Base-by-base conservation (phyloP, 2,797 vertebrate species). In the Enteromius paludinosus region DNA sequence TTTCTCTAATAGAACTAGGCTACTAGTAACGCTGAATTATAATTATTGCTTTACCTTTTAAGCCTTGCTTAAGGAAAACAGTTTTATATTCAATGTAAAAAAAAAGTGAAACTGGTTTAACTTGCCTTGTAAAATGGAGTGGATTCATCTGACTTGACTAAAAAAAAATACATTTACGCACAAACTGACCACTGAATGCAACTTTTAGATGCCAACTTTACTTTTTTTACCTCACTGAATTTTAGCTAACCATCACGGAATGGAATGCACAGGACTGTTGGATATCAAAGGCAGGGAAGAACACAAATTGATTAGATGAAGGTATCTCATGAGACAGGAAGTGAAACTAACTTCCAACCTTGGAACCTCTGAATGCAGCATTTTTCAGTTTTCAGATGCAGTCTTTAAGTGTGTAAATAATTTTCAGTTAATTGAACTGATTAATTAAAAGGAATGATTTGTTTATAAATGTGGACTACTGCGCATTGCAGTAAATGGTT, bases 21-120 rank as follows among this genome's bases (percentile, higher is more conserved):
- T 61, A 12, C 23, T 71, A 17, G 47, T 72, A 61, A 61, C 38
- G 43, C 23, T 79, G 38, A 69, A 28, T 30, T 25, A 61, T n/a
- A 70, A 59, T 43, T 79, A 49, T 23, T 15, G 14, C 30, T 72
- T 33, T 23, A 71, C 54, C 20, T 80, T 71, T 6, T 41, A 1
- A 70, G 11, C 3, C 64, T 79, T 54, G 47, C 14, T 47, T 77
- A 61, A 7, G 15, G 9, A 43, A 30, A 18, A n/a, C 0, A 0
- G 23, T 47, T 28, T 15, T 70, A 5, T 70, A 70, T 28, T 70
- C 12, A 47, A 28, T 11, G 4, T 28, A 70, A 25, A 70, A 70
- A 25, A 70, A 23, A 23, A 11, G 65, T n/a, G 10, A 14, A 23
- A 68, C 6, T 23, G 65, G 35, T 41, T 66, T 66, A 38, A 9